Evolutionary conservation across 2,113 vertebrate genomes (phyloP), one percentile per base, ranked within the genome.

Genomic region (Grammomys dolichurus): DNA sequence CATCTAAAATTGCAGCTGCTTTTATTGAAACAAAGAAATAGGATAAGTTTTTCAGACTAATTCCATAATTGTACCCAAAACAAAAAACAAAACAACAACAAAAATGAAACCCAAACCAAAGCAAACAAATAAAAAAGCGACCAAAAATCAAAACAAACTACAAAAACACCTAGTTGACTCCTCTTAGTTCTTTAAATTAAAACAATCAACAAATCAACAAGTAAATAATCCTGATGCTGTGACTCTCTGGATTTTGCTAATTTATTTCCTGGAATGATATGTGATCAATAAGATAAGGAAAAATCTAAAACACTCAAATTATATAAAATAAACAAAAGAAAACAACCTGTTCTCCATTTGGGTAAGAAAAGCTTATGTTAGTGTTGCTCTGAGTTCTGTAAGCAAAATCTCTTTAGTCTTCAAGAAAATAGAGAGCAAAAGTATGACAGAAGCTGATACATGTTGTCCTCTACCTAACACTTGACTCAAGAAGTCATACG

Each of bases 391-490:
- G 40, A 63, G 51, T 88, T n/a, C 33, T 70, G 2, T 88, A 78
- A 77, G 11, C 76, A 19, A 91, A 82, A 24, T 5, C 78, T n/a
- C 9, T 12, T 13, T 9, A 78, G 0, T 54, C 16, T 40, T 60
- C 24, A 82, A 84, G 82, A 90, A 20, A 72, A 48, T 26, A 4
- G n/a, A 90, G 82, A 77, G 24, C 31, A 75, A 92, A 93, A 87
- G 84, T 93, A 28, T 10, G 43, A 6, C 40, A 33, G 40, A 90
- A 90, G 51, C 22, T 31, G 48, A 58, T 72, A 73, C 33, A 90
- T 28, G 58, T 33, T 60, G 16, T 76, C 87, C 13, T 70, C 76
- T 46, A 28, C 4, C 16, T 77, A 87, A 87, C 4, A 8, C 7
- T 81, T 70, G 51, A 67, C 7, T 26, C 13, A 26, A 73, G 24